Evolutionary conservation across 23 tunicate species (phyloP).

Genomic region (Trididemnum clinides): DNA sequence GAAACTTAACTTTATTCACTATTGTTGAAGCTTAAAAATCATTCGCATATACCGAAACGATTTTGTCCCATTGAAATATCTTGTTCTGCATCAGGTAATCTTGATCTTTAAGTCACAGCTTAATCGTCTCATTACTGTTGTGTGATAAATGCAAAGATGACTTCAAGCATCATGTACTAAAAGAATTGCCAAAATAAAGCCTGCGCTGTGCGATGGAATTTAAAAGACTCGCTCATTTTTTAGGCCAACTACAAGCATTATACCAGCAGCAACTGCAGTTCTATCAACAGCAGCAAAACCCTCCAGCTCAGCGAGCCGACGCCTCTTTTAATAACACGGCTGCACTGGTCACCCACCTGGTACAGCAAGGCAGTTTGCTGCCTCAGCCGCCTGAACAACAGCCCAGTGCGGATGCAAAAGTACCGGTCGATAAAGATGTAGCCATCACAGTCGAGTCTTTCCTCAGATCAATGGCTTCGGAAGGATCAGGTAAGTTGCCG

Average conservation of each 20-base stretch:
- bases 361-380: conserved; percentile 65
- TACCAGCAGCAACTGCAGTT: conserved; percentile 46
- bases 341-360: conserved; percentile 67
- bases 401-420: conserved; percentile 46
- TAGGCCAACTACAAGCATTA: conserved; percentile 40
- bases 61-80: too few relatives aligned
- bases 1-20: too few relatives aligned
- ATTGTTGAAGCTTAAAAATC: too few relatives aligned
- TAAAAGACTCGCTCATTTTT: neutral
- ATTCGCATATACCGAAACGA: too few relatives aligned
- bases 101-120: too few relatives aligned
- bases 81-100: too few relatives aligned
- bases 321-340: conserved; percentile 27
- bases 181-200: too few relatives aligned
- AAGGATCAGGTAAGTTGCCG: too few relatives aligned
- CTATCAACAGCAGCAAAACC: conserved; percentile 12
- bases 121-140: too few relatives aligned
- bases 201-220: too few relatives aligned
- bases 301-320: neutral
- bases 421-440: conserved; percentile 69
- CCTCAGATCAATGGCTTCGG: conserved; percentile 62
- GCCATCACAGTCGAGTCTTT: conserved; percentile 63
- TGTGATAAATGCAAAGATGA: too few relatives aligned
- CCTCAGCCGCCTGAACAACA: conserved; percentile 27
- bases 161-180: too few relatives aligned